Evolutionary conservation across 2,113 vertebrate species (phyloP).

Genomic region (Muscicapa adusta): DNA sequence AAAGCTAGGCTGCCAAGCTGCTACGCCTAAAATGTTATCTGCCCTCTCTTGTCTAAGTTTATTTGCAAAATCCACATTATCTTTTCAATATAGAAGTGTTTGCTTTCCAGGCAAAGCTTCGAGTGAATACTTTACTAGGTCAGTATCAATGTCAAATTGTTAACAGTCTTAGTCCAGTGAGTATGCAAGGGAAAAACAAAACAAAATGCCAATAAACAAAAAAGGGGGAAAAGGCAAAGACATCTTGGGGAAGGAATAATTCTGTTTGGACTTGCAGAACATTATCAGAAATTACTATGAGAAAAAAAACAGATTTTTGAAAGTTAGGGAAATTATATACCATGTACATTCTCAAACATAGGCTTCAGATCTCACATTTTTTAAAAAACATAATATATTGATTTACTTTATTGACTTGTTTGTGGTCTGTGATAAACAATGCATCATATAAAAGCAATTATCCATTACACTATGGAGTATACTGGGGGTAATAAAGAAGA

Average conservation of each 20-base stretch:
- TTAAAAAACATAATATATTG: background rate
- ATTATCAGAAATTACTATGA: background rate
- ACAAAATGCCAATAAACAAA: background rate
- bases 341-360: background rate
- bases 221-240: background rate
- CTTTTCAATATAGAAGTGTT: background rate
- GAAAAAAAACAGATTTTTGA: background rate
- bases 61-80: constrained; percentile 4
- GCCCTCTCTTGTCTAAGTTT: background rate
- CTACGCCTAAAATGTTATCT: background rate
- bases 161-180: background rate
- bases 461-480: background rate
- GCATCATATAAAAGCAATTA: background rate
- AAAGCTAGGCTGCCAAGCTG: background rate
- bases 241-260: background rate
- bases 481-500: background rate
- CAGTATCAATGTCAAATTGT: background rate
- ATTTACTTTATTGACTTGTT: background rate
- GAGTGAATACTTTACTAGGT: background rate
- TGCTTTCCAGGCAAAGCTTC: constrained; percentile 8
- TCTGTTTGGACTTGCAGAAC: background rate
- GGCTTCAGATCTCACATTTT: background rate
- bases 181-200: background rate
- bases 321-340: background rate
- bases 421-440: background rate